Evolutionary conservation across 2,797 vertebrate species (phyloP).

Genomic region (Sebastes jordani): DNA sequence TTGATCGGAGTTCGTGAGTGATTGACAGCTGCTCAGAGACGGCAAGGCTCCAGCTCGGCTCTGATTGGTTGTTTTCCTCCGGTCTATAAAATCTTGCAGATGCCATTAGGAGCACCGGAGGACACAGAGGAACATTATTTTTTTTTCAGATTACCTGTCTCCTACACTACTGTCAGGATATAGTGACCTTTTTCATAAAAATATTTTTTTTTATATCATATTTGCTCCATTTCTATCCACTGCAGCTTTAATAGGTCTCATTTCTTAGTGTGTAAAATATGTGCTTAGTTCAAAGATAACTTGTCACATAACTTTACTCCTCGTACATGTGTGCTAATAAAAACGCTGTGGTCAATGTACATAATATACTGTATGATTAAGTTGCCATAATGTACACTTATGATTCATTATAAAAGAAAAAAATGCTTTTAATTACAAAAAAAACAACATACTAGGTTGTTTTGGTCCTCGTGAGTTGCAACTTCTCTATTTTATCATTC

Average conservation of each 20-base stretch:
- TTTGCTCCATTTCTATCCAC: no score
- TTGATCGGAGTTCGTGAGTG: accelerated
- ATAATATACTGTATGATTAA: not conserved
- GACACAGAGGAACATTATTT: accelerated
- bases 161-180: no score
- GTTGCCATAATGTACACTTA: not conserved
- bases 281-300: not conserved
- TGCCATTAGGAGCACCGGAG: not conserved
- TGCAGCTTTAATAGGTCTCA: not conserved
- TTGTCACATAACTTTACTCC: not conserved
- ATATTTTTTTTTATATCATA: no score
- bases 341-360: not conserved
- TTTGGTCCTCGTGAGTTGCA: not conserved
- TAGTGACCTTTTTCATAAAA: no score
- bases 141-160: no score
- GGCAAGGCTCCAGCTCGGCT: no score
- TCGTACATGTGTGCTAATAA: not conserved
- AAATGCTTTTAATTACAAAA: not conserved
- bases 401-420: not conserved
- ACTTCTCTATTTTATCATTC: slow-evolving; percentile 2
- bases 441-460: not conserved
- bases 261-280: not conserved
- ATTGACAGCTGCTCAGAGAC: no score
- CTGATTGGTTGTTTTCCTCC: no score
- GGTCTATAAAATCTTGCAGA: no score